Evolutionary conservation across 2,888 invertebrate species (phyloP), one percentile per base, ranked within the genome.

Genomic region (Sipunculus nudus): DNA sequence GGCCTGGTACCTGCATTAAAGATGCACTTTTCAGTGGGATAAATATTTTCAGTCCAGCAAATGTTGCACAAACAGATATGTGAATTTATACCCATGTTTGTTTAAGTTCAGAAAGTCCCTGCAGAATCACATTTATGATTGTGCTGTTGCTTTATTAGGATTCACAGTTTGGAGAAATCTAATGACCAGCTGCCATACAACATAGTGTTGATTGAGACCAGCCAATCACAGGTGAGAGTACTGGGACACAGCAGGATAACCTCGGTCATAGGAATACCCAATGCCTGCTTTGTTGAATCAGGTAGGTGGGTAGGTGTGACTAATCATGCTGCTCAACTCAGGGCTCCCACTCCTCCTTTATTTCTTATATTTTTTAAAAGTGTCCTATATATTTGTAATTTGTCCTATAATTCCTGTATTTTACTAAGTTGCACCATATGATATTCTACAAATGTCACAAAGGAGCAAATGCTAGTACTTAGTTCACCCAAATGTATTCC

Each of bases 201-300:
- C 49, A 60, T 80, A 29, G 72, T 75, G 13, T 65, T 79, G 43
- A 55, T 79, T 5, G 47, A 48, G n/a, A 45, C 59, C 26, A 54
- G 25, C 19, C 62, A 54, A 6, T 53, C 67, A 16, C 50, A 57
- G n/a, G 2, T 4, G 39, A 8, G 6, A 16, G 76, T 79, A 16
- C 55, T 79, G 43, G 81, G 79, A 10, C 78, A 79, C 67, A 77
- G 79, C 59, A 68, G 74, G 54, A 52, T 81, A 2, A 71, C 74
- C n/a, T 47, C 68, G 39, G 77, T 80, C 0, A 65, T 71, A 43
- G 78, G 77, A 19, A 71, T 70, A 49, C 31, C 66, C 16, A 56
- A 70, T 3, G 71, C 75, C 21, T 78, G 79, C 59, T 71, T 78
- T 54, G 62, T 81, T n/a, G 81, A 80, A 67, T 79, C 79, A 69